These are phyloP conservation scores for Mustela nigripes DNA, from an alignment of 2,113 vertebrate species.

Conservation along the genomic window DNA sequence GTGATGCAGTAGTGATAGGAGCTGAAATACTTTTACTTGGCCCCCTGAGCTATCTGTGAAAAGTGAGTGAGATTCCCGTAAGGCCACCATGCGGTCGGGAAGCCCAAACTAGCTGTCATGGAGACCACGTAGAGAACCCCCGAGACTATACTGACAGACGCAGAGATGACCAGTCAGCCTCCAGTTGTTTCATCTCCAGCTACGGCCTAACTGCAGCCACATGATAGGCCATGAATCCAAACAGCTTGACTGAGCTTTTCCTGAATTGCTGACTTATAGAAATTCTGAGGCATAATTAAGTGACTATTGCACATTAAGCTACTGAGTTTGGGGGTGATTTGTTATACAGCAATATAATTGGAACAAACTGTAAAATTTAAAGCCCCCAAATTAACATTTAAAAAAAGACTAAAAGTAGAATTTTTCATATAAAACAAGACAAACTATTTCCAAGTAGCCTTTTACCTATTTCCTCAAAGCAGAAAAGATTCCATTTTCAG, in stretches of 20 bases:
- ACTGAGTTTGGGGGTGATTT: background rate
- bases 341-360: background rate
- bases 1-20: background rate
- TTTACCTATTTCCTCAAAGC: conserved; percentile 7
- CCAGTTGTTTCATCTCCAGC: background rate
- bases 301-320: background rate
- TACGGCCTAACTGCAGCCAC: background rate
- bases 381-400: background rate
- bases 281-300: background rate
- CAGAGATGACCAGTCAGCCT: background rate
- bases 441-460: background rate
- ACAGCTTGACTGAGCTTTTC: background rate
- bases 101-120: background rate
- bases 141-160: background rate
- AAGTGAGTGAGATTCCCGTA: background rate
- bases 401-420: background rate
- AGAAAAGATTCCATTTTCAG: conserved; percentile 14
- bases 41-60: background rate
- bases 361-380: conserved; percentile 5
- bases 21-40: background rate
- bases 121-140: background rate
- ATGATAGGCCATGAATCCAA: background rate
- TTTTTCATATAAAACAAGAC: background rate
- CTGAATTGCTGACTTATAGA: background rate
- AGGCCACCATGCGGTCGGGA: background rate